Conservation (phyloP, 2,113 vertebrate species). For the Halichoeres trimaculatus region DNA sequence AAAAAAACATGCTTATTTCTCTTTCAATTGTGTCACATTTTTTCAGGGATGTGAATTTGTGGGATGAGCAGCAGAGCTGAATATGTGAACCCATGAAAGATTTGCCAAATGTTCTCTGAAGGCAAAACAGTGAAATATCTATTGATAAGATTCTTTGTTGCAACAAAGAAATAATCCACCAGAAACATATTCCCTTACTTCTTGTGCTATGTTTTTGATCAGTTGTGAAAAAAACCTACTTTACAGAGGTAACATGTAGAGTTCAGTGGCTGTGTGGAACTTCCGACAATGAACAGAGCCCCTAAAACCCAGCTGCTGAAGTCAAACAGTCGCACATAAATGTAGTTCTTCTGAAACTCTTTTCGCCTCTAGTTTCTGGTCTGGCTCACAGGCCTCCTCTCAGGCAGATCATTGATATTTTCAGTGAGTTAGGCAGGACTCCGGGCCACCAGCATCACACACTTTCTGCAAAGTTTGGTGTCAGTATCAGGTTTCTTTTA, state of each 20-base stretch:
- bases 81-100: no score
- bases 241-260: neutral
- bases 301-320: neutral
- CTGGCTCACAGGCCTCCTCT: neutral
- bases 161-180: no score
- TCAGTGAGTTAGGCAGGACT: constrained; percentile 11
- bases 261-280: neutral
- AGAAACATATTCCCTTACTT: no score
- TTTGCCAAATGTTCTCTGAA: no score
- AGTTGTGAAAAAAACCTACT: neutral
- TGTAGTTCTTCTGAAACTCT: neutral
- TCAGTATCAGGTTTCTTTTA: constrained; percentile 63
- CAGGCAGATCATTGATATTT: constrained; percentile 1
- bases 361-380: constrained; percentile 10
- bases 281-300: neutral
- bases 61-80: no score
- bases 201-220: no score
- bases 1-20: no score
- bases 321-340: constrained; percentile 2
- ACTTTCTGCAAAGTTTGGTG: constrained; percentile 30
- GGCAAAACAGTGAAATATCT: no score
- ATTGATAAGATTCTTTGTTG: no score
- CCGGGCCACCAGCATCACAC: constrained; percentile 28
- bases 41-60: no score
- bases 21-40: no score